Evolutionary conservation across 2,113 vertebrate genomes (phyloP).

Genomic region (Tragelaphus buxtoni): DNA sequence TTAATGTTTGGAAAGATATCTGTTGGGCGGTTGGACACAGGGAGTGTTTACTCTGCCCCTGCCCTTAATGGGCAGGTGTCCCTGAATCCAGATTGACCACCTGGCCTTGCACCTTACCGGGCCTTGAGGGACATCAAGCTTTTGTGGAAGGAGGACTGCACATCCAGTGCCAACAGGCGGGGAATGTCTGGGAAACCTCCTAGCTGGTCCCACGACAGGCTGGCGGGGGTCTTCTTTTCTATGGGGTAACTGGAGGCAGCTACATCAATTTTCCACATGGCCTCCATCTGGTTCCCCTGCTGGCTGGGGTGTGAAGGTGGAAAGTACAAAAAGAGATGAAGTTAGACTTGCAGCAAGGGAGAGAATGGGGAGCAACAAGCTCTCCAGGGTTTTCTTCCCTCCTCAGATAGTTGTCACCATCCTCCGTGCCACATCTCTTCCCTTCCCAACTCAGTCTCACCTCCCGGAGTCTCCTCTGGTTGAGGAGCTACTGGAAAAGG

Average conservation of each 20-base stretch:
- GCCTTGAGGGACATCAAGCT: background rate
- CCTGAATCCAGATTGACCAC: background rate
- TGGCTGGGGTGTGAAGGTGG: background rate
- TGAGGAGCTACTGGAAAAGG: background rate
- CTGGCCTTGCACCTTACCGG: slow-evolving; percentile 25
- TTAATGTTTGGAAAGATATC: background rate
- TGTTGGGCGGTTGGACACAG: background rate
- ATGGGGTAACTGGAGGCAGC: slow-evolving; percentile 55
- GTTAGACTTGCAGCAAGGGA: background rate
- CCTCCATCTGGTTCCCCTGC: slow-evolving; percentile 35
- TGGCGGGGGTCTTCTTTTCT: slow-evolving; percentile 51
- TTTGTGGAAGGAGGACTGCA: slow-evolving; percentile 16
- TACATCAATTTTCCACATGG: slow-evolving; percentile 59
- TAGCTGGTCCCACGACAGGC: slow-evolving; percentile 29
- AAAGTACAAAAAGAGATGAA: background rate
- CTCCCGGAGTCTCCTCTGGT: background rate
- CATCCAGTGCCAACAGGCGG: slow-evolving; percentile 14
- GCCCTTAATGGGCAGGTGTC: background rate
- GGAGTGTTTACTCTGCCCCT: background rate
- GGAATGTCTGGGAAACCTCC: slow-evolving; percentile 56
- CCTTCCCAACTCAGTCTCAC: background rate
- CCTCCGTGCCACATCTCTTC: background rate
- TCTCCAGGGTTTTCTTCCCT: background rate
- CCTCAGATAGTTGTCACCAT: background rate
- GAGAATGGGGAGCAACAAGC: background rate